A percentile compares a stretch with the other conserved stretches of the same genome.
Evolutionary conservation across 2,888 invertebrate genomes (phyloP).

Genomic region (Euproctis similis): DNA sequence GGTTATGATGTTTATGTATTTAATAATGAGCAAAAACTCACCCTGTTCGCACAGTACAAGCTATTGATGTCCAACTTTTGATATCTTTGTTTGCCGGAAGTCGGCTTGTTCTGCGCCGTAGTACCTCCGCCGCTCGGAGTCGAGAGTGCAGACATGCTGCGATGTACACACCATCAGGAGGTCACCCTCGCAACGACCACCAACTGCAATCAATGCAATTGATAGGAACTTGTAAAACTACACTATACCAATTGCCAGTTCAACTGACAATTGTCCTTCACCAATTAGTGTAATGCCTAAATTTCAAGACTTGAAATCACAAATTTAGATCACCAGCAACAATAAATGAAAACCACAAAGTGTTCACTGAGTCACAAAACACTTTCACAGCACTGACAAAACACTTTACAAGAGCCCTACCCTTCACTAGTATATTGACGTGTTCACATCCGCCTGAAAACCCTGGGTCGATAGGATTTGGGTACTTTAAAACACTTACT

Average conservation of each 20-base stretch:
- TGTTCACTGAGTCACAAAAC: slow-evolving; percentile 31
- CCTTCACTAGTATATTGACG: slow-evolving; percentile 68
- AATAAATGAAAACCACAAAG: slow-evolving; percentile 17
- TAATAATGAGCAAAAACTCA: slow-evolving; percentile 75
- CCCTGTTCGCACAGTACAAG: slow-evolving; percentile 92
- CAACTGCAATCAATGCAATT: slow-evolving; percentile 62
- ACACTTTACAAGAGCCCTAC: slow-evolving; percentile 59
- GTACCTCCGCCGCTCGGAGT: slow-evolving; percentile 82
- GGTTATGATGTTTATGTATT: too few species aligned
- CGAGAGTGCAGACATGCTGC: slow-evolving; percentile 97
- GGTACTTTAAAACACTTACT: slow-evolving; percentile 24
- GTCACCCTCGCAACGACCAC: slow-evolving; percentile 69
- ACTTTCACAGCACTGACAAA: slow-evolving; percentile 61
- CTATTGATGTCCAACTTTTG: slow-evolving; percentile 98
- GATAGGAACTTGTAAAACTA: too few species aligned
- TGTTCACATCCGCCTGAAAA: slow-evolving; percentile 68
- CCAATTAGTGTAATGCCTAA: slow-evolving; percentile 15
- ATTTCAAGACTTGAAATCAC: slow-evolving; percentile 6
- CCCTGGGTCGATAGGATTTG: slow-evolving; percentile 64
- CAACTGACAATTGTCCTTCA: slow-evolving; percentile 35
- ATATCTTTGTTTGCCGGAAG: slow-evolving; percentile 92
- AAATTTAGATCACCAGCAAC: slow-evolving; percentile 1
- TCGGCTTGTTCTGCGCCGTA: slow-evolving; percentile 75
- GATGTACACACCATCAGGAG: slow-evolving; percentile 91
- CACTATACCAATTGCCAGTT: too few species aligned